Base-by-base conservation (phyloP, 1,140 invertebrate genomes). In the Bombus sylvicola region DNA sequence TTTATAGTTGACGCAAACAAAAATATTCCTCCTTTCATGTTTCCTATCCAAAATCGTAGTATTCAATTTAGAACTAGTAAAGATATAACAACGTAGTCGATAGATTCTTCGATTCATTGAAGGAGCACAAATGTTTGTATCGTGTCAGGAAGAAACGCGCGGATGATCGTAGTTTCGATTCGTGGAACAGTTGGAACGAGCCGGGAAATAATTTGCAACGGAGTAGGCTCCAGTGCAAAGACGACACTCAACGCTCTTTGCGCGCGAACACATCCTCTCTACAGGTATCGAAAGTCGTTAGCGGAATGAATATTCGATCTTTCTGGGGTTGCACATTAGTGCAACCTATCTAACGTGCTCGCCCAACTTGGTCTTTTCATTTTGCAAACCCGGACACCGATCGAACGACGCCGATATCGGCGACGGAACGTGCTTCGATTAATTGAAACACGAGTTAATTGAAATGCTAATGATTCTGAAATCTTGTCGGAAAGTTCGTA, bases 231-330 rank as follows among this genome's bases (percentile, higher is more conserved):
- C 37, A 69, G 68, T 34, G 68, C 34, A 39, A 69, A 69, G 68
- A 69, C 34, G 68, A 25, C 68, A 64, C 68, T 80, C n/a, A 43
- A 53, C 47, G 47, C 47, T 53, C 47, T 53, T 53, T 22, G 47
- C 18, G 47, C 47, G 47, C 47, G 5, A 53, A 53, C 18, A 53
- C 18, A 22, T 12, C 68, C 64, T 68, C 31, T 31, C 64, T 31
- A 31, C 31, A 18, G 64, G 31, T 12, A 68, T 75, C 76, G 62
- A 81, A 22, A 39, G 15, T 15, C 31, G 57, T 37, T 81, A 74
- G 85, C 77, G 25, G 78, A 53, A 89, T 87, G 86, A 87, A 88
- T 88, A 88, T 88, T 88, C 76, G 73, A 89, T 88, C 34, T 64
- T 34, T 6, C 31, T 22, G 22, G 10, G 34, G 18, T 47, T 47